Conservation (phyloP, 2,113 vertebrate genomes). For the Osmerus eperlanus region DNA sequence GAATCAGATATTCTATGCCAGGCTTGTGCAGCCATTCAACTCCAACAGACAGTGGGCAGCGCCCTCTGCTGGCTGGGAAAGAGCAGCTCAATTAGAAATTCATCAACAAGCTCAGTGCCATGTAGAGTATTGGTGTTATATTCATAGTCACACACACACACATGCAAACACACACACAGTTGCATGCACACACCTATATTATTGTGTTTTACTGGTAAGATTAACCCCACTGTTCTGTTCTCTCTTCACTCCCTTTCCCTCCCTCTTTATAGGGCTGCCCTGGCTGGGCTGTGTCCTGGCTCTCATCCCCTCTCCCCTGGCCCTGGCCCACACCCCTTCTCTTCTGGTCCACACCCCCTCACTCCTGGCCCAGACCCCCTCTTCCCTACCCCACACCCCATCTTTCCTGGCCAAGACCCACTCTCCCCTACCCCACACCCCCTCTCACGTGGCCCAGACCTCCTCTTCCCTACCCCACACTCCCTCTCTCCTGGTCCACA, state of each 20-base stretch:
- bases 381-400: slow-evolving; percentile 38
- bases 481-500: slow-evolving; percentile 3
- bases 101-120: background rate
- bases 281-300: no score
- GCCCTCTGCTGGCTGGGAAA: slow-evolving; percentile 56
- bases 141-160: slow-evolving; percentile 6
- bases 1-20: slow-evolving; percentile 60
- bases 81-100: background rate
- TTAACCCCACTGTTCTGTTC: background rate
- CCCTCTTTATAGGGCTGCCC: background rate
- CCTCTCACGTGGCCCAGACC: slow-evolving; percentile 30
- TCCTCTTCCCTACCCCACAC: background rate
- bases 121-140: background rate
- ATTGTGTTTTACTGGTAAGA: background rate
- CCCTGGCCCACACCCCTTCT: slow-evolving; percentile 1
- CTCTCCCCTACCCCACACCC: background rate
- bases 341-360: slow-evolving; percentile 32
- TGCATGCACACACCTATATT: background rate
- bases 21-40: slow-evolving; percentile 52
- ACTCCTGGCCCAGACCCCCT: background rate
- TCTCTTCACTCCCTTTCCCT: background rate
- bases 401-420: background rate
- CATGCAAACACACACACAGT: background rate
- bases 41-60: slow-evolving; percentile 47
- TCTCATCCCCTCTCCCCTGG: no score